Conservation (phyloP, 2,888 invertebrate species). For the Eremobia ochroleuca region DNA sequence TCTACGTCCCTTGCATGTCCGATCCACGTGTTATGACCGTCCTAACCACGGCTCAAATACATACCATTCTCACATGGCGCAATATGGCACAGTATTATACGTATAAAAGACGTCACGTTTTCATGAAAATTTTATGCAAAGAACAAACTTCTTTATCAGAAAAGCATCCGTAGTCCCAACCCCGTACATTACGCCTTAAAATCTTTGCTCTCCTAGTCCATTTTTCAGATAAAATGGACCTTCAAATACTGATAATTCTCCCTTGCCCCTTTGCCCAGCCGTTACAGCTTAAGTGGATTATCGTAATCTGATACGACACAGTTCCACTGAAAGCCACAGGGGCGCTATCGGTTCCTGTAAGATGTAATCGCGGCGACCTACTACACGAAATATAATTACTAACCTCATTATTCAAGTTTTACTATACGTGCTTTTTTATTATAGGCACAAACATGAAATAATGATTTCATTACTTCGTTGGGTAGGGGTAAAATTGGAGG, state of each 20-base stretch:
- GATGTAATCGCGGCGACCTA: slow-evolving; percentile 44
- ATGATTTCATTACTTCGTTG: slow-evolving; percentile 21
- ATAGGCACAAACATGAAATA: slow-evolving; percentile 23
- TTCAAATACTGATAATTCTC: background rate
- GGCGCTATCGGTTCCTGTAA: slow-evolving; percentile 34
- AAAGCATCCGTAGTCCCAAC: background rate
- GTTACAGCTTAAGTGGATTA: slow-evolving; percentile 34
- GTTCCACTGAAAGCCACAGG: slow-evolving; percentile 24
- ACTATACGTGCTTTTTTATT: slow-evolving; percentile 21
- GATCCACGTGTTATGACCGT: slow-evolving; percentile 10
- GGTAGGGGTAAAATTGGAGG: slow-evolving; percentile 1
- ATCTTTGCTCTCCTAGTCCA: background rate
- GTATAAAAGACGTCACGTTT: background rate
- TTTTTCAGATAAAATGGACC: background rate
- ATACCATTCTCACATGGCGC: background rate
- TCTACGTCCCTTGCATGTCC: slow-evolving; percentile 6
- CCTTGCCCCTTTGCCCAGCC: background rate
- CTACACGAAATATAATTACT: slow-evolving; percentile 55
- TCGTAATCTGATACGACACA: slow-evolving; percentile 38
- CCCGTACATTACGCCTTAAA: background rate
- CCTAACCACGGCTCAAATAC: slow-evolving; percentile 16
- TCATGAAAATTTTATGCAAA: background rate
- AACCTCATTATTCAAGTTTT: slow-evolving; percentile 46
- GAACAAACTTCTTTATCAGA: background rate
- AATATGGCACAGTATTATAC: background rate